Evolutionary conservation across 2,888 invertebrate species (phyloP).

Genomic region (Caenorhabditis sinica): DNA sequence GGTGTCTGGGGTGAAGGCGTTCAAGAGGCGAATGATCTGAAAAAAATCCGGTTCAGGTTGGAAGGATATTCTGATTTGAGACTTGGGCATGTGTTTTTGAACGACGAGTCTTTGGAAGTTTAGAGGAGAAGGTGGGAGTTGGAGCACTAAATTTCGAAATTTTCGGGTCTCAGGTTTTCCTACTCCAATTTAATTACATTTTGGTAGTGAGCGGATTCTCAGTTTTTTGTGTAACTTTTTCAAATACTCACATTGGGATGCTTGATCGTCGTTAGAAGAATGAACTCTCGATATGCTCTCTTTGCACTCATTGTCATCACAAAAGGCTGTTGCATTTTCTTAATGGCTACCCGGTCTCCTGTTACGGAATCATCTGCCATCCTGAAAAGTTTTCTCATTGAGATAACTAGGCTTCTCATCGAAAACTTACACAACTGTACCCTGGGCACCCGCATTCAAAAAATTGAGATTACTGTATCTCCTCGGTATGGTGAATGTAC

Average conservation of each 20-base stretch:
- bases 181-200: background rate
- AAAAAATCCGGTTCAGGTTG: constrained; percentile 35
- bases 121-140: too few species aligned
- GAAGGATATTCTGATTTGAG: background rate
- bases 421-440: constrained; percentile 77
- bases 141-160: background rate
- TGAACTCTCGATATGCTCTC: constrained; percentile 98
- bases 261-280: constrained; percentile 99
- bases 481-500: constrained; percentile 68
- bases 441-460: constrained; percentile 76
- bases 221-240: too few species aligned
- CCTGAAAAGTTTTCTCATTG: constrained; percentile 86
- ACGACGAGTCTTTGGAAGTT: too few species aligned
- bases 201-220: background rate
- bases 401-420: background rate
- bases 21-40: constrained; percentile 93
- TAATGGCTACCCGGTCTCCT: constrained; percentile 96
- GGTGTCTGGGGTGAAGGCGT: constrained; percentile 99
- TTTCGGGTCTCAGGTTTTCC: background rate
- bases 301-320: constrained; percentile 99
- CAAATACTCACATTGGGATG: constrained; percentile 95
- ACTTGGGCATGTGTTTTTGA: too few species aligned
- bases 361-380: constrained; percentile 97
- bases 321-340: constrained; percentile 98
- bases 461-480: constrained; percentile 72